Evolutionary conservation across 2,113 vertebrate genomes (phyloP).

Genomic region (Montifringilla adamsi): DNA sequence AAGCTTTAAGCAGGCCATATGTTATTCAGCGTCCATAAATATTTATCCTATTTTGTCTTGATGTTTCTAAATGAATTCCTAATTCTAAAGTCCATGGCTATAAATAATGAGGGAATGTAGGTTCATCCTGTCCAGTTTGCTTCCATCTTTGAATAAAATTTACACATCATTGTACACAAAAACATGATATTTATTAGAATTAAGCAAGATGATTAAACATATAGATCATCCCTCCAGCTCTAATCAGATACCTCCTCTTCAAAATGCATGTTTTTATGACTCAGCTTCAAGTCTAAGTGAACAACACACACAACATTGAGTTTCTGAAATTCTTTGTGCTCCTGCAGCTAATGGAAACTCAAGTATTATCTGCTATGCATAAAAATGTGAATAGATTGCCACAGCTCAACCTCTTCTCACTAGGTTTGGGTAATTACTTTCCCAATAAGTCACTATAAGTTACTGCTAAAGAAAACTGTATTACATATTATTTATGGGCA

Average conservation of each 20-base stretch:
- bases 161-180: neutral
- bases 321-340: constrained; percentile 12
- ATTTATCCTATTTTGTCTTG: neutral
- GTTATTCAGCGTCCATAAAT: neutral
- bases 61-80: neutral
- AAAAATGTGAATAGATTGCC: constrained; percentile 37
- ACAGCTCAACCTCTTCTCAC: neutral
- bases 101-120: neutral
- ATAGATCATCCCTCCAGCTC: neutral
- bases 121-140: neutral
- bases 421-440: constrained; percentile 1
- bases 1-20: neutral
- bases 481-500: neutral
- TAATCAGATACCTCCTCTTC: neutral
- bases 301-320: neutral
- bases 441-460: neutral
- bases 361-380: constrained; percentile 17
- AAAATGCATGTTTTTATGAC: neutral
- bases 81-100: neutral
- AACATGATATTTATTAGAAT: neutral
- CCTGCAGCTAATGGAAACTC: constrained; percentile 31
- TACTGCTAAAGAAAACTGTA: neutral
- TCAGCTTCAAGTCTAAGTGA: neutral
- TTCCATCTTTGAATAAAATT: neutral
- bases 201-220: neutral